phyloP scores from a whole-genome alignment of 1,140 invertebrate genomes.

The Pseudomyrmex dendroicus region DNA sequence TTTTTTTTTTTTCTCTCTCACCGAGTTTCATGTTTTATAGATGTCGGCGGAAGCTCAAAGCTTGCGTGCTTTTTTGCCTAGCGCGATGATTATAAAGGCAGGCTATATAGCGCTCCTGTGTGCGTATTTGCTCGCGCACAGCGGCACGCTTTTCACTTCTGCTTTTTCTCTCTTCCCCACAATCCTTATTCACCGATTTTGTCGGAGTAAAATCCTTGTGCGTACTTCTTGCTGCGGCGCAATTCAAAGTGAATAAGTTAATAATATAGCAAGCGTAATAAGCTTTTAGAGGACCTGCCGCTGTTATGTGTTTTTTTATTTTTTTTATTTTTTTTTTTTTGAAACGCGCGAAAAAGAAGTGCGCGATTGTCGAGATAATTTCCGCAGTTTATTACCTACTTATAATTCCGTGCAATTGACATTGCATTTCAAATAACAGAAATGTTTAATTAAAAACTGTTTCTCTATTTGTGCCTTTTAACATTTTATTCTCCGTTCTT shows the following conservation, averaged over 20 bases:
- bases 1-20: not conserved
- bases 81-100: constrained; percentile 31
- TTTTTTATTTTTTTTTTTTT: no score
- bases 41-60: constrained; percentile 47
- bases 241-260: constrained; percentile 60
- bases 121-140: constrained; percentile 34
- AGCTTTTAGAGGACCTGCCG: constrained; percentile 16
- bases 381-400: constrained; percentile 7
- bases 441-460: no score
- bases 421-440: no score
- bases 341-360: constrained; percentile 4
- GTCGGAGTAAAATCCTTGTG: constrained; percentile 41
- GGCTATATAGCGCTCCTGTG: not conserved
- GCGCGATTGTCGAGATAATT: constrained; percentile 25
- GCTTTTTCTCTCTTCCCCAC: not conserved
- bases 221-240: constrained; percentile 30
- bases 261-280: constrained; percentile 51
- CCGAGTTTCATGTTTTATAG: constrained; percentile 44
- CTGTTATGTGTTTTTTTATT: not conserved
- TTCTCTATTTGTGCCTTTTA: no score
- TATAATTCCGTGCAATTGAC: constrained; percentile 11
- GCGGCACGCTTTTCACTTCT: constrained; percentile 27
- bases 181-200: constrained; percentile 46
- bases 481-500: no score
- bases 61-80: constrained; percentile 8